Conservation (phyloP, 2,113 vertebrate genomes). For the Panthera uncia region DNA sequence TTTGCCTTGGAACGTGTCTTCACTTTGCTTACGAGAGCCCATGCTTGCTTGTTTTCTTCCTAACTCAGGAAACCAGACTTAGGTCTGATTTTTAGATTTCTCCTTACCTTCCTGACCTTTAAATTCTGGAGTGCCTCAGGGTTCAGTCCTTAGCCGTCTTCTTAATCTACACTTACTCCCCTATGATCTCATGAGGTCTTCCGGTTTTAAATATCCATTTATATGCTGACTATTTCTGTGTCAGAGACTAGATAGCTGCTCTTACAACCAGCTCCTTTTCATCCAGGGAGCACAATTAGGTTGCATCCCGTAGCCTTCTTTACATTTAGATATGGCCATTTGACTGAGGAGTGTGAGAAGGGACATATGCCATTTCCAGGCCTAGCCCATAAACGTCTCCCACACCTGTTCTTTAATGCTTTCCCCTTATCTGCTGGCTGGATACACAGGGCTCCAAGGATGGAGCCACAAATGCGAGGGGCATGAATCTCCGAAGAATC, state of each 20-base stretch:
- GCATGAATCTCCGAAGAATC: not conserved
- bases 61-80: not conserved
- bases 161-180: not conserved
- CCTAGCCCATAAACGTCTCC: not conserved
- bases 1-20: slow-evolving; percentile 12
- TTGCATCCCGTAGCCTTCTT: not conserved
- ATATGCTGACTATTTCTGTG: not conserved
- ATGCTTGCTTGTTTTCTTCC: not conserved
- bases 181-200: not conserved
- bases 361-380: not conserved
- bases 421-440: not conserved
- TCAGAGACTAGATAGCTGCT: not conserved
- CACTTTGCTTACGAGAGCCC: not conserved
- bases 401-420: not conserved
- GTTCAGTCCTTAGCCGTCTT: not conserved
- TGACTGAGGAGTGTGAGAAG: not conserved
- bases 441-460: not conserved
- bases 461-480: not conserved
- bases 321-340: not conserved
- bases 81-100: not conserved
- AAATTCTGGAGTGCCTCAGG: not conserved
- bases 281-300: not conserved
- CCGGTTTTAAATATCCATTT: not conserved
- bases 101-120: not conserved
- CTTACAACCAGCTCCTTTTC: not conserved